Evolutionary conservation across 1,140 invertebrate species (phyloP).

Genomic region (Andrena cerasifolii): DNA sequence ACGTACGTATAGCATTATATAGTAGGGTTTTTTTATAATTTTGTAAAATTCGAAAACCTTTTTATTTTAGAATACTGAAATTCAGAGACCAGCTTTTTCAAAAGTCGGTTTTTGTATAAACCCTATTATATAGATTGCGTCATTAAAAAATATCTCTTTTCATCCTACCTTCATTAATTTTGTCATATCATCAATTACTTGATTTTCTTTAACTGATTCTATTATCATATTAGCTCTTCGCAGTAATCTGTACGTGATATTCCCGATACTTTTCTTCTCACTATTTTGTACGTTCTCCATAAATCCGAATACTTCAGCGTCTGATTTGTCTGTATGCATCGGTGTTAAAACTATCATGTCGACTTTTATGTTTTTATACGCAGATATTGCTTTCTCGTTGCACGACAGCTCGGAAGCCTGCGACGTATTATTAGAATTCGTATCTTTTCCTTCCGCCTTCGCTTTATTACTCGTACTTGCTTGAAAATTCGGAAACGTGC

Average conservation of each 20-base stretch:
- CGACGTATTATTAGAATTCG: background rate
- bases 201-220: conserved; percentile 82
- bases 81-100: too few species aligned
- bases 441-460: conserved; percentile 6
- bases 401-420: conserved; percentile 23
- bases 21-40: too few species aligned
- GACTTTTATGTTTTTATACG: conserved; percentile 73
- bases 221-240: conserved; percentile 85
- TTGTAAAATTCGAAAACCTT: too few species aligned
- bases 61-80: too few species aligned
- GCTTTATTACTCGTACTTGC: conserved; percentile 1
- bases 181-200: conserved; percentile 83
- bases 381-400: conserved; percentile 51
- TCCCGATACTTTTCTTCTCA: conserved; percentile 66
- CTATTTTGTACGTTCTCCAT: conserved; percentile 71
- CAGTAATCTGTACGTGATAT: conserved; percentile 82
- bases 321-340: conserved; percentile 57
- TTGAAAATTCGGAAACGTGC: conserved; percentile 41
- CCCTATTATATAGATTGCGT: too few species aligned
- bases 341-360: conserved; percentile 70
- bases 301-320: conserved; percentile 69
- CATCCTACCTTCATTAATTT: conserved; percentile 82
- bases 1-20: background rate
- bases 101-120: too few species aligned
- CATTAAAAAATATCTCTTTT: background rate